phyloP scores from a whole-genome alignment of 1,140 invertebrate species.

The Agraylea sexmaculata region DNA sequence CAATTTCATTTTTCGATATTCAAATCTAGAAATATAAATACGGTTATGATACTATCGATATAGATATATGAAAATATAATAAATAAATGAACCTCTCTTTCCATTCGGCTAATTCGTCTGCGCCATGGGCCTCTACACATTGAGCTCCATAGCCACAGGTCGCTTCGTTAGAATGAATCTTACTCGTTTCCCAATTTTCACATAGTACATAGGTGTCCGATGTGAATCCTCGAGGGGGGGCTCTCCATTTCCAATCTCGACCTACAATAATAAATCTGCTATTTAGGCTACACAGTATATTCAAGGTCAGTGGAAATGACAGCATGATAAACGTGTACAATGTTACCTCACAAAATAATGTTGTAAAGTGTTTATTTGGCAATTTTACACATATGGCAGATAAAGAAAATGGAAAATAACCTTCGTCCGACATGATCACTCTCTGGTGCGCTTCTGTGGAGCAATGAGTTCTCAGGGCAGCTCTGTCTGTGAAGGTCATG shows the following conservation, averaged over 20 bases:
- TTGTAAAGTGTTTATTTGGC: too few relatives aligned
- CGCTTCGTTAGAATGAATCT: constrained; percentile 21
- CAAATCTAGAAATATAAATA: constrained; percentile 32
- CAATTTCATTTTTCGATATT: constrained; percentile 50
- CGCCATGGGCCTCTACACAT: constrained; percentile 64
- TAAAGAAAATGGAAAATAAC: constrained; percentile 18
- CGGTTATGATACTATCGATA: neutral
- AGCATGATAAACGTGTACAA: too few relatives aligned
- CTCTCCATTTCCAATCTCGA: constrained; percentile 56
- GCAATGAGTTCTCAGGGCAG: constrained; percentile 51
- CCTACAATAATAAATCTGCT: constrained; percentile 23
- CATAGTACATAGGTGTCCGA: constrained; percentile 46
- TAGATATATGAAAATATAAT: constrained; percentile 4
- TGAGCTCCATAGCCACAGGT: constrained; percentile 55
- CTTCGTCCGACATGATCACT: constrained; percentile 59
- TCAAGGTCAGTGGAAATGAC: neutral
- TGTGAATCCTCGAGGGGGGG: constrained; percentile 52
- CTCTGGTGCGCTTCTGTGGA: constrained; percentile 54
- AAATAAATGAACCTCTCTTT: constrained; percentile 39
- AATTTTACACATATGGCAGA: too few relatives aligned
- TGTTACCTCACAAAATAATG: too few relatives aligned
- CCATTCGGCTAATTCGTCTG: constrained; percentile 64
- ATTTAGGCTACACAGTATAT: neutral
- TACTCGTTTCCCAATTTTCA: constrained; percentile 37
- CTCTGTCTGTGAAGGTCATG: constrained; percentile 43